Evolutionary conservation across 2,797 vertebrate species (phyloP), one percentile per base, ranked within the genome.

Genomic region (Limosa lapponica): DNA sequence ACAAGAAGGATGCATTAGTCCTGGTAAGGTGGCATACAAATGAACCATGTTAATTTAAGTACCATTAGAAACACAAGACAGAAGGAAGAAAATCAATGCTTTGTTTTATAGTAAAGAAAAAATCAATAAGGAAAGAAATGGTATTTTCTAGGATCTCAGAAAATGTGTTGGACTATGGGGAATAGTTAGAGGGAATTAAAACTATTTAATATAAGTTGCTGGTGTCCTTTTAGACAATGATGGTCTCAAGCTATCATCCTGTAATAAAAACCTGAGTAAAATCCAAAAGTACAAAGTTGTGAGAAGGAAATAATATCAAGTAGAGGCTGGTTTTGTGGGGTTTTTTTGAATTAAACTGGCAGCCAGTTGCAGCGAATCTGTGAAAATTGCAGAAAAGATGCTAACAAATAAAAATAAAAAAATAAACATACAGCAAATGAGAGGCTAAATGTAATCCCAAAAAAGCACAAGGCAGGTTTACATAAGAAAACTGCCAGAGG

Each of bases 91-190:
- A 96, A 96, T 95, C 96, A 94, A 96, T 97, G 82, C 65, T 92
- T 82, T 91, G 89, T 91, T 96, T 96, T 89, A 92, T 95, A 89
- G 91, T 93, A 94, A 95, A 93, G 87, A 95, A 95, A 94, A 96
- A 96, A 96, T 97, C 96, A 81, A 97, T 97, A 71, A 73, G 57
- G 81, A 91, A 94, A 95, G 87, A 95, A 96, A 96, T 95, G 81
- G 83, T 59, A 70, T 87, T 96, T 95, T 92, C 83, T 91, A 71
- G 48, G 75, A 91, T 71, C 89, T 87, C 91, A 77, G 86, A 87
- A 93, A 89, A 89, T 74, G 57, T 32, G 67, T 92, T 74, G 65
- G 74, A 64, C 92, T 46, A 48, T 36, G 22, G 95, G 89, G 93
- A 93, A 85, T 69, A 90, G 83, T 93, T 94, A 89, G 36, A 91